Evolutionary conservation across 2,113 vertebrate genomes (phyloP).

Genomic region (Todiramphus saurophagus): DNA sequence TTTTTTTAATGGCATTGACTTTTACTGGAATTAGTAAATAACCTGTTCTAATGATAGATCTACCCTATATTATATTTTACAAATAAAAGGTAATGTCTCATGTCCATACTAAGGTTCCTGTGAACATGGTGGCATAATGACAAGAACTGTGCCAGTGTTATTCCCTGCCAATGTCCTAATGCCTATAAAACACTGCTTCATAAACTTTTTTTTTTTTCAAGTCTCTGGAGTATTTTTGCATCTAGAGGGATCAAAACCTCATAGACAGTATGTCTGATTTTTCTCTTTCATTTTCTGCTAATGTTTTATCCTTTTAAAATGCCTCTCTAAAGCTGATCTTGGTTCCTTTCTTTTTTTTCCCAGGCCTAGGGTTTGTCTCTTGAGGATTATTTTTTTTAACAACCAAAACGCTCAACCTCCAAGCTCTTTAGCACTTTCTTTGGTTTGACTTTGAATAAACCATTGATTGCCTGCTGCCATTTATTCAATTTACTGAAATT

Average conservation of each 20-base stretch:
- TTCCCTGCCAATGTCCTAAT: conserved; percentile 30
- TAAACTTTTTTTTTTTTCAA: neutral
- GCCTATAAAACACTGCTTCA: conserved; percentile 47
- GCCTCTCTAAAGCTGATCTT: neutral
- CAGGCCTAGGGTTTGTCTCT: conserved; percentile 28
- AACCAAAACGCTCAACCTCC: neutral
- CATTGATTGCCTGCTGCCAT: neutral
- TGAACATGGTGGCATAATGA: neutral
- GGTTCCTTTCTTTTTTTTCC: conserved; percentile 47
- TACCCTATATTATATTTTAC: conserved; percentile 14
- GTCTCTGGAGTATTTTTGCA: conserved; percentile 12
- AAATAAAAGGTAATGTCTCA: conserved; percentile 5
- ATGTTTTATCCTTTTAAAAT: neutral
- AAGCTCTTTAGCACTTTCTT: conserved; percentile 27
- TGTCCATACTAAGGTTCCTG: neutral
- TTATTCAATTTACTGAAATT: neutral
- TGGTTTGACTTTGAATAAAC: neutral
- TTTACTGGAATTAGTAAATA: conserved; percentile 48
- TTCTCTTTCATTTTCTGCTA: neutral
- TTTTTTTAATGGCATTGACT: neutral
- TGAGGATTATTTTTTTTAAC: conserved; percentile 9
- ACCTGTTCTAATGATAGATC: neutral
- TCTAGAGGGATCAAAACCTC: conserved; percentile 7
- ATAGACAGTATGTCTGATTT: neutral
- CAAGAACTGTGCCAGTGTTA: neutral